Base-by-base conservation (phyloP, 2,888 invertebrate genomes). In the Myopa testacea region DNA sequence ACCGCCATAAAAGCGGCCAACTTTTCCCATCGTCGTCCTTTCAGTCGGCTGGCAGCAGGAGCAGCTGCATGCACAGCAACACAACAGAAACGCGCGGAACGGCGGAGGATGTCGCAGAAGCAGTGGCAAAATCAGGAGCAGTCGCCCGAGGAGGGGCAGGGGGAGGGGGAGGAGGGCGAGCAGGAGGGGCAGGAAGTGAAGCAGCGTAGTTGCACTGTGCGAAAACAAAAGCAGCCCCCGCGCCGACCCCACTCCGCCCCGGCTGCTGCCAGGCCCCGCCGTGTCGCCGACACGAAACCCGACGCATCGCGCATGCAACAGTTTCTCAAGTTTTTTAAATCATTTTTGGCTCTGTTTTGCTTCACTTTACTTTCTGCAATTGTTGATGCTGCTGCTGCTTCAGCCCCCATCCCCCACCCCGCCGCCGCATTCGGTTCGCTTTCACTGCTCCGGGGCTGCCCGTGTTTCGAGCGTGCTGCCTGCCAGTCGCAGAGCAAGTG, bases 231-330 rank as follows among this genome's bases (percentile, higher is more conserved):
- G 55, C 37, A n/a, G 45, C 16, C 26, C 55, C 38, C 38, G 26
- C 63, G 26, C 73, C 34, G 12, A 10, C 45, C 14, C 45, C 40
- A 14, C 60, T 10, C 8, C 71, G 16, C 37, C 74, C 19, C 37
- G 67, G 72, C 40, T n/a, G 40, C 60, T 14, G 52, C 16, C n/a
- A n/a, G 10, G 16, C 37, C 74, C 19, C 37, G 67, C 40, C 75
- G 37, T 50, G 73, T 45, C 73, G 74, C 16, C 26, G 71, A 60
- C 34, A 55, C 19, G 50, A 62, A 76, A 50, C 68, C 68, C 68
- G 73, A 63, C 52, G 38, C 45, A 45, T 69, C 60, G 50, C 45
- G 76, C 78, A 79, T 79, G 78, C 78, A 79, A 79, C 78, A 79
- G 78, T 79, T 79, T 74, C 74, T 69, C 65, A 73, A 50, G 45